Evolutionary conservation across 2,797 vertebrate genomes (phyloP), one percentile per base, ranked within the genome.

Genomic region (Labeo calbasu): DNA sequence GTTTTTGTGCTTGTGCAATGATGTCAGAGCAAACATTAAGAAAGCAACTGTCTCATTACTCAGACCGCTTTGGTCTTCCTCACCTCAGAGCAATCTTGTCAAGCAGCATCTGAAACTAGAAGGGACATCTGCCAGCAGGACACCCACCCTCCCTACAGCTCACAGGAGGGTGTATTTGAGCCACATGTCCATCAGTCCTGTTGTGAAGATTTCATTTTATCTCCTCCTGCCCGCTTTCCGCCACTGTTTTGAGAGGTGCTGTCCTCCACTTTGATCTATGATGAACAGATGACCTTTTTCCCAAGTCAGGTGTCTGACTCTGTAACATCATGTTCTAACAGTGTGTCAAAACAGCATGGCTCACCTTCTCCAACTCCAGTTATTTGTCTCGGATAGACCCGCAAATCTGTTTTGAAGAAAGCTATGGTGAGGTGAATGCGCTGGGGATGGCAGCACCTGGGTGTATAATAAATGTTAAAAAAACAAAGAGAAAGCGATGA

Each of bases 261-360:
- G 86, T 87, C 87, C 78, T 87, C 86, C 78, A 61, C 85, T 87
- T 89, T 87, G 88, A 90, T 93, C 91, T 73, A 90, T 92, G 93
- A 95, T 92, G 91, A 94, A 91, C 93, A 89, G 92, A 85, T 95
- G 95, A 96, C 95, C 95, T 96, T 96, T 95, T 93, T 94, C 90
- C 91, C 92, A 93, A 92, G 92, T 95, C 93, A 94, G 92, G 91
- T 95, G 95, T 96, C 94, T 86, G 28, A 89, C 87, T 89, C 81
- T 79, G 87, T 95, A 94, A 93, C 92, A 91, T 96, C 94, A 95
- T 91, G 88, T 69, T 87, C 87, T 87, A 88, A 91, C 86, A 40
- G 90, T 77, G 91, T 93, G 94, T 96, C 94, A 94, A 88, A 93
- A 93, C 89, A 92, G 84, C 90, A 85, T 68, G 81, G 84, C 89